These are phyloP conservation scores for Lasioglossum zephyrum DNA, from an alignment of 2,888 invertebrate genomes.

Conservation along the genomic window DNA sequence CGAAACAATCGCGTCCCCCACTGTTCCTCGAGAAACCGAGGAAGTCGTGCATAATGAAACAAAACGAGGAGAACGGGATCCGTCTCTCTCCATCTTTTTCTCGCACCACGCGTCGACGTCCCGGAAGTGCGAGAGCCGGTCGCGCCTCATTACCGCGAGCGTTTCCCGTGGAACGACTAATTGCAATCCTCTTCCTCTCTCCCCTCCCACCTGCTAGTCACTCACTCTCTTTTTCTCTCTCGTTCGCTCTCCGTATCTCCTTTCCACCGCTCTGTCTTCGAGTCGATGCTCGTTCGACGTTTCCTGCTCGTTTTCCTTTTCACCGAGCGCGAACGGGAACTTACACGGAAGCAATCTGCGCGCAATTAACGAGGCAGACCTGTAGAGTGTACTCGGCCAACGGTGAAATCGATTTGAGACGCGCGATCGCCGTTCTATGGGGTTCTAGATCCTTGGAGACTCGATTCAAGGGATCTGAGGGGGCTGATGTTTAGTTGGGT, in stretches of 20 bases:
- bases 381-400: constrained; percentile 26
- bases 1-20: constrained; percentile 41
- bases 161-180: constrained; percentile 77
- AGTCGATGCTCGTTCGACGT: constrained; percentile 14
- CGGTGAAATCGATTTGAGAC: constrained; percentile 72
- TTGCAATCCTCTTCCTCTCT: constrained; percentile 64
- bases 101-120: constrained; percentile 40
- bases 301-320: constrained; percentile 50
- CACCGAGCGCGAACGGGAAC: constrained; percentile 17
- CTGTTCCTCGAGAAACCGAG: constrained; percentile 42
- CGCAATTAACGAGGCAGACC: constrained; percentile 27
- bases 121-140: constrained; percentile 71
- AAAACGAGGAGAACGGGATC: constrained; percentile 34
- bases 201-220: background rate
- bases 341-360: constrained; percentile 14
- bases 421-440: constrained; percentile 42
- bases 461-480: background rate
- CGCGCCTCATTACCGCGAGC: constrained; percentile 74
- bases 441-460: constrained; percentile 16
- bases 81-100: background rate
- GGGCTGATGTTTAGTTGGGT: background rate
- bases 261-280: background rate
- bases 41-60: constrained; percentile 41
- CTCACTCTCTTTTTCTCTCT: background rate
- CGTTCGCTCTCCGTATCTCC: background rate